Base-by-base conservation (phyloP, 1,140 invertebrate genomes). In the Bombus vancouverensis region DNA sequence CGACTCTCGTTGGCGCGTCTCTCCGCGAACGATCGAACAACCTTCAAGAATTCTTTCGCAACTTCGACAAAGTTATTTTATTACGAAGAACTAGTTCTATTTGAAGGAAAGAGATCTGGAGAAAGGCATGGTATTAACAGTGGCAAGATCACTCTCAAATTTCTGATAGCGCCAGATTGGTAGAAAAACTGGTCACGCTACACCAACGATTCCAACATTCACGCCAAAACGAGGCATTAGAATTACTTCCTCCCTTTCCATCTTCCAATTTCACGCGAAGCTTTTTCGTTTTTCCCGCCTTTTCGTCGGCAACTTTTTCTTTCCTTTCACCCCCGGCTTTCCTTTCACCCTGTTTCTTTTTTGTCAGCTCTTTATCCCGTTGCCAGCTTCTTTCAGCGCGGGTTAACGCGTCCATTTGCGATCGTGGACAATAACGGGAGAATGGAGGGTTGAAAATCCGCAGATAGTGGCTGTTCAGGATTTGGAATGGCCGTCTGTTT, bases 321-420 rank as follows among this genome's bases (percentile, higher is more conserved):
- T 39, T n/a, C 77, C 28, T 80, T 71, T 70, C 74, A 70, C 44
- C 62, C n/a, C 34, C 32, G 13, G 1, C 74, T 32, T 28, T 53
- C 76, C 76, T 84, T 79, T 78, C 44, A 62, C 32, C 32, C 68
- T 81, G 68, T 44, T 70, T 66, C 77, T 47, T 53, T 34, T 84
- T 57, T 57, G 25, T 22, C 37, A 18, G 22, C 77, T 32, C 78
- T 47, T 85, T 74, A 81, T 72, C 42, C 78, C 25, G 37, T 65
- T 73, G 70, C 37, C 28, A 78, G 82, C 39, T 72, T 72, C 76
- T 72, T 79, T 79, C 83, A 72, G 12, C n/a, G 39, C 53, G 25
- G 47, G 53, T 32, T 57, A 59, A 72, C 83, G 83, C 44, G 83
- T 62, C 75, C 66, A 72, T 79, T 79, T 78, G 82, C 66, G 83